Percentiles rank a stretch among this genome's conserved stretches.
phyloP scores from a whole-genome alignment of 2,797 vertebrate species.

The Poeciliopsis gracilis region DNA sequence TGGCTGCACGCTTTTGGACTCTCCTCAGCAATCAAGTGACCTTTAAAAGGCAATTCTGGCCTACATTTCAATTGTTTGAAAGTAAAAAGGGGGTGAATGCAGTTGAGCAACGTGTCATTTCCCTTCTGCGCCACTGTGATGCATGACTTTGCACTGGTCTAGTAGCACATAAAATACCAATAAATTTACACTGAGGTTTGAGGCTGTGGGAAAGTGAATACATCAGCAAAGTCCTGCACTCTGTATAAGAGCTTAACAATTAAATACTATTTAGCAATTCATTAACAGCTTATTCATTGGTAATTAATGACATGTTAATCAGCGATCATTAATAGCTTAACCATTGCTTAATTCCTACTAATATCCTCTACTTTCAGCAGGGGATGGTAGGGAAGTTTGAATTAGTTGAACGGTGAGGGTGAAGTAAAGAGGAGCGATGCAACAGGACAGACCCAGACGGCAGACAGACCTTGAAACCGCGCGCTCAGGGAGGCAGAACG shows the following conservation, averaged over 20 bases:
- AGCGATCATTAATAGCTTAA: too few relatives aligned
- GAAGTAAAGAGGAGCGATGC: slow-evolving; percentile 69
- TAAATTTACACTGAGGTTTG: background rate
- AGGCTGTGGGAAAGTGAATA: background rate
- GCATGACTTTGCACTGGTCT: background rate
- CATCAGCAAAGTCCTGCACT: background rate
- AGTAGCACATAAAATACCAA: background rate
- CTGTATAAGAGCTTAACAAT: slow-evolving; percentile 29
- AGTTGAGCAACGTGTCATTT: background rate
- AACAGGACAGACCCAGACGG: slow-evolving; percentile 62
- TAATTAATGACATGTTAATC: too few relatives aligned
- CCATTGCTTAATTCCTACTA: too few relatives aligned
- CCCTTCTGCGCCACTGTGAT: background rate
- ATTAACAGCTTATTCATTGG: too few relatives aligned
- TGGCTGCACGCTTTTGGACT: background rate
- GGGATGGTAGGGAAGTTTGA: slow-evolving; percentile 55
- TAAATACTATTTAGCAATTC: too few relatives aligned
- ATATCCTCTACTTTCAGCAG: slow-evolving; percentile 2
- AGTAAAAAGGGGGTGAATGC: background rate
- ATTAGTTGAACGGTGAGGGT: slow-evolving; percentile 61
- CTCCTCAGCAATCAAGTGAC: background rate
- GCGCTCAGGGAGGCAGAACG: slow-evolving; percentile 38
- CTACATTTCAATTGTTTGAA: background rate
- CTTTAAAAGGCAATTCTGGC: background rate
- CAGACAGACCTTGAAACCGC: slow-evolving; percentile 65